These are phyloP conservation scores for Pampus argenteus DNA, from an alignment of 2,797 vertebrate genomes.

Conservation along the genomic window DNA sequence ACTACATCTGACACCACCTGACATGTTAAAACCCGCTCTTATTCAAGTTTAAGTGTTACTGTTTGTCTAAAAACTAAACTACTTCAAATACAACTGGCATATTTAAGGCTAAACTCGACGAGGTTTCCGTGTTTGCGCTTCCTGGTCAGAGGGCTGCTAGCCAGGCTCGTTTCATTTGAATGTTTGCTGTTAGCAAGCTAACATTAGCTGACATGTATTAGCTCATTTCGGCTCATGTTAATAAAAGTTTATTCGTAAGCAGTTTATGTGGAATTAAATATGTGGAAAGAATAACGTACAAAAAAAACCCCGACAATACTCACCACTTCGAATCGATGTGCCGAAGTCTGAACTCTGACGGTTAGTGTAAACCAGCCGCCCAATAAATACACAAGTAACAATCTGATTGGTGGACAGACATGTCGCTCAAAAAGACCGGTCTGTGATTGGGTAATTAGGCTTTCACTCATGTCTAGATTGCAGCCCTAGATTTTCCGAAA, in stretches of 20 bases:
- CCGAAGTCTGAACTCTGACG: conserved; percentile 34
- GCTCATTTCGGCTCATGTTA: background rate
- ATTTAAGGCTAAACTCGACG: background rate
- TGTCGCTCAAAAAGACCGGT: background rate
- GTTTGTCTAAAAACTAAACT: fast-evolving
- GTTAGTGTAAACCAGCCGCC: background rate
- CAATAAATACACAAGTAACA: background rate
- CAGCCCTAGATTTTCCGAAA: too few relatives aligned
- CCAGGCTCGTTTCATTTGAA: background rate
- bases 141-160: conserved; percentile 24
- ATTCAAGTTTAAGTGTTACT: fast-evolving
- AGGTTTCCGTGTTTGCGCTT: conserved; percentile 38
- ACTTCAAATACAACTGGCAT: background rate
- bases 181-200: conserved; percentile 40
- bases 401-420: conserved; percentile 45
- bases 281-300: background rate
- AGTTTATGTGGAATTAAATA: fast-evolving
- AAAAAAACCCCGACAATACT: conserved; percentile 17
- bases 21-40: fast-evolving
- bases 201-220: conserved; percentile 28
- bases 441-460: conserved; percentile 39
- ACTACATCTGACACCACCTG: fast-evolving
- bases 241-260: fast-evolving
- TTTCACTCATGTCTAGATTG: background rate
- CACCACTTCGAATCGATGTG: conserved; percentile 16